A percentile compares a stretch with the other conserved stretches of the same genome.
Conservation (phyloP, 2,888 invertebrate genomes). For the Theretra japonica region DNA sequence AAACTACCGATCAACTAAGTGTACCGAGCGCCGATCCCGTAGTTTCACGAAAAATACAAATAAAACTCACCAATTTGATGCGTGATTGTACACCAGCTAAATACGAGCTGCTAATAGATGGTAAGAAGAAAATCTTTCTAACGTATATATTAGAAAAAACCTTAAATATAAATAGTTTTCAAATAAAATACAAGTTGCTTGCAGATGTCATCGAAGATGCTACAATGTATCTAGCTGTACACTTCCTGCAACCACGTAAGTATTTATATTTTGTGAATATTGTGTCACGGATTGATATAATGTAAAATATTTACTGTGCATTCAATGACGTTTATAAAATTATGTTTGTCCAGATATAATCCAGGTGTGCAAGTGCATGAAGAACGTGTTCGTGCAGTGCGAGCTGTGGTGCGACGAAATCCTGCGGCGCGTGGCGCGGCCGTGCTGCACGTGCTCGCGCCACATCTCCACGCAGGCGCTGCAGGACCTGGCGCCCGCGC, state of each 20-base stretch:
- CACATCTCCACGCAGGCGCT: conserved; percentile 62
- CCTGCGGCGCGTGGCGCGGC: conserved; percentile 64
- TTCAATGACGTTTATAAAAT: no score
- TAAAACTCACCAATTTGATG: conserved; percentile 67
- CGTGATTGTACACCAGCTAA: conserved; percentile 50
- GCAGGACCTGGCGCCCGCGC: conserved; percentile 53
- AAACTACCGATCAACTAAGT: conserved; percentile 63
- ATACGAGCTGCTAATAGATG: conserved; percentile 57
- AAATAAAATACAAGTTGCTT: conserved; percentile 50
- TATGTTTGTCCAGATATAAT: conserved; percentile 57
- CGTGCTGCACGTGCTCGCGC: conserved; percentile 69
- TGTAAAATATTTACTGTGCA: no score
- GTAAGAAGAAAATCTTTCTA: conserved; percentile 44
- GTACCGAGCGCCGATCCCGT: conserved; percentile 66
- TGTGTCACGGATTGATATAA: no score
- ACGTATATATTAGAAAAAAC: neutral
- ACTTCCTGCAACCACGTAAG: conserved; percentile 70
- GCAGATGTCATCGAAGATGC: conserved; percentile 71
- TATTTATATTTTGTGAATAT: conserved; percentile 5
- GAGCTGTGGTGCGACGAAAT: conserved; percentile 78
- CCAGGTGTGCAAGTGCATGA: conserved; percentile 76
- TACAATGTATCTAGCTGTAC: conserved; percentile 67
- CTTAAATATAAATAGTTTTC: neutral
- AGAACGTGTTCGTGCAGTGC: conserved; percentile 75
- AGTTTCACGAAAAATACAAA: conserved; percentile 70